Conservation (phyloP, 2,888 invertebrate genomes). For the Frankliniella fusca region DNA sequence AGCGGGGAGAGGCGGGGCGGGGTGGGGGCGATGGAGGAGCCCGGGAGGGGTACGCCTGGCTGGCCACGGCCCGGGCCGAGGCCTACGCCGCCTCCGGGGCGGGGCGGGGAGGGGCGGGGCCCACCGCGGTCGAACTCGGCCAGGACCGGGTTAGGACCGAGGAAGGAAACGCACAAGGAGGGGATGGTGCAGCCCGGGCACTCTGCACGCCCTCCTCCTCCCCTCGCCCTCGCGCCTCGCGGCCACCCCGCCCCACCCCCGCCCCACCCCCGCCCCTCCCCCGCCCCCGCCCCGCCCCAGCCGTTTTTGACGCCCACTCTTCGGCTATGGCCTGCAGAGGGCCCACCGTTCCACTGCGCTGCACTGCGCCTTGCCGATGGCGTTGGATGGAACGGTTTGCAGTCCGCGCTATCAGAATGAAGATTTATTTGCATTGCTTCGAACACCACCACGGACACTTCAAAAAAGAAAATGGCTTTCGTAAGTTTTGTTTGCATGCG, state of each 20-base stretch:
- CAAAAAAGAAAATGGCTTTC: no score
- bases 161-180: background rate
- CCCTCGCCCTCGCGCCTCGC: background rate
- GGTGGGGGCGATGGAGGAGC: background rate
- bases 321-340: no score
- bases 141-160: background rate
- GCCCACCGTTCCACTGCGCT: no score
- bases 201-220: background rate
- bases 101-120: background rate
- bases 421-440: no score
- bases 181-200: background rate
- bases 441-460: no score
- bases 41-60: background rate
- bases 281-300: background rate
- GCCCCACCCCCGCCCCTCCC: background rate
- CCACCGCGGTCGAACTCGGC: constrained; percentile 9
- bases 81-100: background rate
- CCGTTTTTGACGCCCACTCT: no score
- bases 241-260: background rate
- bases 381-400: no score
- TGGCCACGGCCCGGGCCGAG: background rate
- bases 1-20: background rate
- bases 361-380: no score
- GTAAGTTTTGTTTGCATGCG: no score
- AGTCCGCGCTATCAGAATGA: no score